These are phyloP conservation scores for Apis florea DNA, from an alignment of 1,140 invertebrate species.

Conservation along the genomic window DNA sequence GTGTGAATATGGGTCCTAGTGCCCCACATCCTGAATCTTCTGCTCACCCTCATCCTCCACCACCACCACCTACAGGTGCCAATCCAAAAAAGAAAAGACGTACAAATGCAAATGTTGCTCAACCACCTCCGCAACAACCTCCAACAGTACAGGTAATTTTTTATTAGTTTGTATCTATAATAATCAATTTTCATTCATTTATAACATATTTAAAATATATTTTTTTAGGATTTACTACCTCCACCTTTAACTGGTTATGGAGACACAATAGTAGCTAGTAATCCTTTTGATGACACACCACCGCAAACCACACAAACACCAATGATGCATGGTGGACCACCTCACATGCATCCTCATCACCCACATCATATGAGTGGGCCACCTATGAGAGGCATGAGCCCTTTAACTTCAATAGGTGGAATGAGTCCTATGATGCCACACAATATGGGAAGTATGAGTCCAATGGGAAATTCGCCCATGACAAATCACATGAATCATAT, in stretches of 20 bases:
- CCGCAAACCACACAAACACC: slow-evolving; percentile 82
- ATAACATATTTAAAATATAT: background rate
- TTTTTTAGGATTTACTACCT: slow-evolving; percentile 85
- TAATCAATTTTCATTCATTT: background rate
- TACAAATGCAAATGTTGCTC: slow-evolving; percentile 79
- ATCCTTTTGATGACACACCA: slow-evolving; percentile 97
- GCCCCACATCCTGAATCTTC: slow-evolving; percentile 81
- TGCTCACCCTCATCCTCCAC: slow-evolving; percentile 78
- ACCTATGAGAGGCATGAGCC: slow-evolving; percentile 81
- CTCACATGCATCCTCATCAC: slow-evolving; percentile 80
- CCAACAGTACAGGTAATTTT: slow-evolving; percentile 77
- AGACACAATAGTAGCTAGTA: slow-evolving; percentile 95
- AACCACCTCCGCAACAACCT: slow-evolving; percentile 79
- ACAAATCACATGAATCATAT: slow-evolving; percentile 84
- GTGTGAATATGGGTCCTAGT: slow-evolving; percentile 76
- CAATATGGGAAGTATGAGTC: slow-evolving; percentile 79
- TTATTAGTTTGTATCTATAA: background rate
- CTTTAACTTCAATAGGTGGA: slow-evolving; percentile 83
- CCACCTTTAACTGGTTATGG: slow-evolving; percentile 92
- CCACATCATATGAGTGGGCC: slow-evolving; percentile 85
- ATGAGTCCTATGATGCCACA: slow-evolving; percentile 85
- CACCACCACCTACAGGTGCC: slow-evolving; percentile 79
- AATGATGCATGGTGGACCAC: slow-evolving; percentile 83
- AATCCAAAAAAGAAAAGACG: slow-evolving; percentile 85
- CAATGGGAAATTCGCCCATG: slow-evolving; percentile 78